Conservation (phyloP, 2,888 invertebrate genomes). For the Eumacrocentrus americanus region DNA sequence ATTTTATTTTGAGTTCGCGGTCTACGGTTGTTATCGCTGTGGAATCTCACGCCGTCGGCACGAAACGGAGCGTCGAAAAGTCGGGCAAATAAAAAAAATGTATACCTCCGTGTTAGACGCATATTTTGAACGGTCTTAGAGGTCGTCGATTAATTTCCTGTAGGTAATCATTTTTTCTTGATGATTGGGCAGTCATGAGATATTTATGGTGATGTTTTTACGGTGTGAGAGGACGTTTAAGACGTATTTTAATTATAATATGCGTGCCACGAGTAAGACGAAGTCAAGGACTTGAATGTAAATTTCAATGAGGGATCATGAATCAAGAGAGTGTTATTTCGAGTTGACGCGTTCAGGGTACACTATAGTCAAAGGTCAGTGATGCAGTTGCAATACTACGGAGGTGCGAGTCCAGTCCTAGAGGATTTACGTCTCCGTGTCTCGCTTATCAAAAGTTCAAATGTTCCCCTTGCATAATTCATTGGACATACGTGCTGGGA, state of each 20-base stretch:
- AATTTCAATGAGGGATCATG: conserved; percentile 36
- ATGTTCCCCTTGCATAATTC: conserved; percentile 49
- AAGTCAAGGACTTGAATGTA: conserved; percentile 27
- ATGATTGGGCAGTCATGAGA: not conserved
- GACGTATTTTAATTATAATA: conserved; percentile 2
- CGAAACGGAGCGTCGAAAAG: conserved; percentile 26
- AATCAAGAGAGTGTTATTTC: conserved; percentile 36
- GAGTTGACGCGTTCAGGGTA: conserved; percentile 21
- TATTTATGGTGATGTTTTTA: too few species aligned
- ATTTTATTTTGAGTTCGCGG: not conserved
- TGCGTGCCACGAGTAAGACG: conserved; percentile 1
- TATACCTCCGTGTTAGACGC: conserved; percentile 6
- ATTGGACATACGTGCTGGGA: conserved; percentile 44
- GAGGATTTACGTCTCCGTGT: conserved; percentile 37
- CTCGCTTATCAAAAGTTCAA: conserved; percentile 54
- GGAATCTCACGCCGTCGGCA: conserved; percentile 25
- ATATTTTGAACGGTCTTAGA: not conserved
- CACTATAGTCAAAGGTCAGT: conserved; percentile 43
- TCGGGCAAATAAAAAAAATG: conserved; percentile 19
- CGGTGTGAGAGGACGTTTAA: too few species aligned
- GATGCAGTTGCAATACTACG: conserved; percentile 36
- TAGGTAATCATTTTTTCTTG: too few species aligned
- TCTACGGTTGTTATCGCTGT: conserved; percentile 21
- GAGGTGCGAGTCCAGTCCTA: conserved; percentile 40
- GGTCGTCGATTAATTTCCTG: too few species aligned